Conservation (phyloP, 2,888 invertebrate genomes). For the Drosophila barbarae region DNA sequence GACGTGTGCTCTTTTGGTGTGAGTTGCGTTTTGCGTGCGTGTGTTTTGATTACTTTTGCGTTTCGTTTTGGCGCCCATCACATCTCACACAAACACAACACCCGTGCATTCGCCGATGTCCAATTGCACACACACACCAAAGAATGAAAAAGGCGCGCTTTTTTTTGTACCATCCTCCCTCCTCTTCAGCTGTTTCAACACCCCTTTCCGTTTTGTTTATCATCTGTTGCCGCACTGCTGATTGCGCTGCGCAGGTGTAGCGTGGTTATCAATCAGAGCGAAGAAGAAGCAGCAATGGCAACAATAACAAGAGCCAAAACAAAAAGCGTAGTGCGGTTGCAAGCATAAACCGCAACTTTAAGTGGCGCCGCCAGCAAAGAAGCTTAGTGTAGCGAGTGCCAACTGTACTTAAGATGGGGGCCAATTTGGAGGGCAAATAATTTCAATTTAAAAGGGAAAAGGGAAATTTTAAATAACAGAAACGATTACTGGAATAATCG, state of each 20-base stretch:
- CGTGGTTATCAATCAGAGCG: slow-evolving; percentile 56
- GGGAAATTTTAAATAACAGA: no score
- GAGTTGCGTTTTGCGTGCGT: slow-evolving; percentile 64
- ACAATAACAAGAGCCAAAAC: slow-evolving; percentile 38
- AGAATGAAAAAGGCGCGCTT: slow-evolving; percentile 67
- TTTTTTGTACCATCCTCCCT: slow-evolving; percentile 39
- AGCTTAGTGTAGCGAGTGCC: slow-evolving; percentile 53
- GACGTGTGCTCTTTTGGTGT: slow-evolving; percentile 46
- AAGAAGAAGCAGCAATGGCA: slow-evolving; percentile 38
- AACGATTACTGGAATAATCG: no score
- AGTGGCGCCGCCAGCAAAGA: slow-evolving; percentile 20
- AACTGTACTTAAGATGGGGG: slow-evolving; percentile 51
- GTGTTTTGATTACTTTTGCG: slow-evolving; percentile 76
- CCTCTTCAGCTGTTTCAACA: neutral
- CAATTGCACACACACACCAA: slow-evolving; percentile 55
- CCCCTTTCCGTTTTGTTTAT: slow-evolving; percentile 8
- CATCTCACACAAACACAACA: slow-evolving; percentile 20
- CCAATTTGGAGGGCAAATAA: neutral
- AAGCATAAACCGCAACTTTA: slow-evolving; percentile 48
- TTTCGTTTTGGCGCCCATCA: slow-evolving; percentile 69
- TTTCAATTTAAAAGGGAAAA: neutral
- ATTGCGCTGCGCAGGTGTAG: slow-evolving; percentile 66
- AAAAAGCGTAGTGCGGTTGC: slow-evolving; percentile 10
- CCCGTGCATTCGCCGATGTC: slow-evolving; percentile 52
- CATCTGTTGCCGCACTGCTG: slow-evolving; percentile 58